Evolutionary conservation across 2,888 invertebrate genomes (phyloP), one percentile per base, ranked within the genome.

Genomic region (Chirona hameri): DNA sequence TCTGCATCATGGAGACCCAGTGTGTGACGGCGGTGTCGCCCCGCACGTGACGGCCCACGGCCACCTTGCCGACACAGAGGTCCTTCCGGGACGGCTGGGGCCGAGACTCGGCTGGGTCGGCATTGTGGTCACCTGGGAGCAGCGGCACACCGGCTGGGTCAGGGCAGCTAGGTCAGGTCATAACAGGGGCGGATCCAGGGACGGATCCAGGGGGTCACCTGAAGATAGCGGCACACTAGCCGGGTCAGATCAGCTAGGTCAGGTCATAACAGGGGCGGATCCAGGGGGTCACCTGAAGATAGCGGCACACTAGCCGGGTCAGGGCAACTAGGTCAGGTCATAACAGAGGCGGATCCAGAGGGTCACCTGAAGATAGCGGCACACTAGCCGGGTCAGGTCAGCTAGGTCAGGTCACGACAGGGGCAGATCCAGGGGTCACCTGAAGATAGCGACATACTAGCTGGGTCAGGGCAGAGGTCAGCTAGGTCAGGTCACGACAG

Each of bases 61-160:
- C 83, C 31, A 84, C 82, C 69, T 84, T 84, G 18, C 84, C 84
- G 12, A 84, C 83, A 81, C 84, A 84, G 46, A 83, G 80, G 55
- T 83, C 84, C 80, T 52, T 80, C 15, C 48, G 24, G 21, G 80
- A 27, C 15, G 29, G 18, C 14, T 52, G 14, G 14, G n/a, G 10
- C 1, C 80, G 80, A 4, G 3, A 14, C 52, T 80, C 80, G 15
- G 29, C 14, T 18, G 27, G 10, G 4, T 79, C 79, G 12, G 48
- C n/a, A 21, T 12, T n/a, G 4, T 12, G 24, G 7, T 55, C 80
- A n/a, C 80, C 80, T 80, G 52, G 2, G 2, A 29, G 48, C 48
- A 39, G 39, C 39, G 39, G 39, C 39, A 39, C 39, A 39, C 39
- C 39, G 29, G 31, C 31, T 12, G 29, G 27, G 31, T 27, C 29